Conservation (phyloP, 2,888 invertebrate species). For the Platycheirus albimanus region DNA sequence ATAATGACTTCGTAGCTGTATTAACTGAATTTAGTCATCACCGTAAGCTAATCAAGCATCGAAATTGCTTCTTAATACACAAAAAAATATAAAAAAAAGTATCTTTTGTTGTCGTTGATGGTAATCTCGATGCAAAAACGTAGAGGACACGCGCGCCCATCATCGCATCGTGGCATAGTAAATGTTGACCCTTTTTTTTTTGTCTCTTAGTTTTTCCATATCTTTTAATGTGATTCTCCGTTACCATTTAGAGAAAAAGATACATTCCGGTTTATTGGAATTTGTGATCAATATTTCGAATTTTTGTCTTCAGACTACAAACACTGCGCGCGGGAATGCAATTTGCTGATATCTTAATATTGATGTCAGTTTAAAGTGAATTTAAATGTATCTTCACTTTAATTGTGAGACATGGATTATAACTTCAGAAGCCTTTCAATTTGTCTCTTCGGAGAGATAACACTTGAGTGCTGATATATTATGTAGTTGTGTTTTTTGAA, state of each 20-base stretch:
- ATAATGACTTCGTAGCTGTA: slow-evolving; percentile 43
- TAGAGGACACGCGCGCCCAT: background rate
- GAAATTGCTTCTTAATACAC: slow-evolving; percentile 57
- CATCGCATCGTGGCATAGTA: background rate
- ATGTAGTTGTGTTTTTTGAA: too few species aligned
- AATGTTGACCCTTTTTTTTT: slow-evolving; percentile 14
- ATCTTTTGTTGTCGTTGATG: slow-evolving; percentile 42
- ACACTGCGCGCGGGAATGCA: background rate
- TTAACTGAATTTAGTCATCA: slow-evolving; percentile 66
- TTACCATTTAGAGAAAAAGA: background rate
- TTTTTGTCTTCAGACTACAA: background rate
- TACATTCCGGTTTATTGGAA: slow-evolving; percentile 23
- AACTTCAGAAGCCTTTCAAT: background rate
- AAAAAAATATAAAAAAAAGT: background rate
- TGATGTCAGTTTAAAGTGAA: background rate
- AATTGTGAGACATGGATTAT: background rate
- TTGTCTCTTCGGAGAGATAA: too few species aligned
- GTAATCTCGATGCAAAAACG: slow-evolving; percentile 38
- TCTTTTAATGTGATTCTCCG: background rate
- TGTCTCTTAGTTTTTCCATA: background rate
- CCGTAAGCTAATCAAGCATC: slow-evolving; percentile 50
- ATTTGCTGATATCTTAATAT: slow-evolving; percentile 3
- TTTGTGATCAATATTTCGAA: slow-evolving; percentile 9
- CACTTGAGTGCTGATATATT: too few species aligned
- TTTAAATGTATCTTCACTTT: background rate